These are phyloP conservation scores for Illadopsis cleaveri DNA, from an alignment of 2,113 vertebrate species.

Conservation along the genomic window DNA sequence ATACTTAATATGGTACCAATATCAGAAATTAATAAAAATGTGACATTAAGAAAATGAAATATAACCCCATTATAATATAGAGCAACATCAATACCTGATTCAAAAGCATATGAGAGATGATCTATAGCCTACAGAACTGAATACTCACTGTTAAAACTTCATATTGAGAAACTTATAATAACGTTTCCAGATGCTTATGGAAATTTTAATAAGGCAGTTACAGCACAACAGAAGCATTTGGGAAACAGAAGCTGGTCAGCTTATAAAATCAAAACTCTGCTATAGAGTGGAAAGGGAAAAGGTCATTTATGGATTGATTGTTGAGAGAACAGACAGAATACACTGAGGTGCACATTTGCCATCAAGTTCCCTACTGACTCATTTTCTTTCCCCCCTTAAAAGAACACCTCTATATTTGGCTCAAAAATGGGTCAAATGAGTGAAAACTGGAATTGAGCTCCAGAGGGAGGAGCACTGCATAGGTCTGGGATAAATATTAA, in stretches of 20 bases:
- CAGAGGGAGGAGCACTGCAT: background rate
- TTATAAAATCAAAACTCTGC: background rate
- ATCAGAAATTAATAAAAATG: slow-evolving; percentile 64
- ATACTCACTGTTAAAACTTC: background rate
- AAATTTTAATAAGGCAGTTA: slow-evolving; percentile 5
- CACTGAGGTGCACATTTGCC: background rate
- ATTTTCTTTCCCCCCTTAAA: background rate
- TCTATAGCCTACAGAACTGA: background rate
- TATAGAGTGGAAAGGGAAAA: background rate
- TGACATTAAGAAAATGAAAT: slow-evolving; percentile 64
- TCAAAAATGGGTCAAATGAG: background rate
- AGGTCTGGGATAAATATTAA: background rate
- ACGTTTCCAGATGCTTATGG: background rate
- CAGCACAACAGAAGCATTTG: background rate
- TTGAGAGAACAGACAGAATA: background rate
- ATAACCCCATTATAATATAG: slow-evolving; percentile 15
- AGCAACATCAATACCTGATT: slow-evolving; percentile 52
- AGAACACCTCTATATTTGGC: background rate
- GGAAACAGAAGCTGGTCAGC: background rate
- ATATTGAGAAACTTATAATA: background rate
- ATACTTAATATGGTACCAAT: slow-evolving; percentile 21
- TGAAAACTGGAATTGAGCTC: background rate
- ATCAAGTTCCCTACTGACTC: background rate
- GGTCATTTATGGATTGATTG: background rate
- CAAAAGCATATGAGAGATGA: slow-evolving; percentile 21